Evolutionary conservation across 2,113 vertebrate species (phyloP), one percentile per base, ranked within the genome.

Genomic region (Dromas ardeola): DNA sequence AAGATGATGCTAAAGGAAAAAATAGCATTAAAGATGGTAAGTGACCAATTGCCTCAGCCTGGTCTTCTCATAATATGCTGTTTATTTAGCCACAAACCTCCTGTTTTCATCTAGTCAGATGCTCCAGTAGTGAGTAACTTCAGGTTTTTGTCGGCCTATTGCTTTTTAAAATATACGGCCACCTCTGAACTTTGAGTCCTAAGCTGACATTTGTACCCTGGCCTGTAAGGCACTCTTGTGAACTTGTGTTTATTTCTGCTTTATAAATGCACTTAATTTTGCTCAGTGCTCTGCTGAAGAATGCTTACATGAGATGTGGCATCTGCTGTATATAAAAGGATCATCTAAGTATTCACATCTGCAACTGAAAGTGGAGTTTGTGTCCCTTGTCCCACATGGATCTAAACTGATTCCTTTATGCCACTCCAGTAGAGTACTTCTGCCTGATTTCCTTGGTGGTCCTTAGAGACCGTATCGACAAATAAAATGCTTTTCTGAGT

Each of bases 11-110:
- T 76, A 98, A 97, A 95, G 98, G 97, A 77, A 86, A 95, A 67
- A 97, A 98, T 30, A 87, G 96, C 83, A 98, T 98, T 84, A 98
- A 98, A 98, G 99, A 99, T 92, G 99, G 99, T 99, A 98, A 98
- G 98, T 67, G 90, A 88, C 86, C 53, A 36, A 17, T 30, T 90
- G 15, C 55, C 67, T 81, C 34, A 69, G 27, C 34, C 43, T 81
- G 25, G n/a, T 90, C 32, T 63, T 76, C 36, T 85, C 61, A 36
- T 36, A 79, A 11, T 32, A 50, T 36, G 32, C 58, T 73, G 43
- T 83, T 94, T 70, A 61, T 83, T 92, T 77, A 95, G 49, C 52
- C 77, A 67, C 61, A 42, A 59, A 49, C 73, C 92, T 81, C 45
- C 58, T 65, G 29, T 87, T 95, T 86, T 78, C 43, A 52, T 84